Evolutionary conservation across 23 tunicate genomes (phyloP).

Genomic region (Aplidium turbinatum): DNA sequence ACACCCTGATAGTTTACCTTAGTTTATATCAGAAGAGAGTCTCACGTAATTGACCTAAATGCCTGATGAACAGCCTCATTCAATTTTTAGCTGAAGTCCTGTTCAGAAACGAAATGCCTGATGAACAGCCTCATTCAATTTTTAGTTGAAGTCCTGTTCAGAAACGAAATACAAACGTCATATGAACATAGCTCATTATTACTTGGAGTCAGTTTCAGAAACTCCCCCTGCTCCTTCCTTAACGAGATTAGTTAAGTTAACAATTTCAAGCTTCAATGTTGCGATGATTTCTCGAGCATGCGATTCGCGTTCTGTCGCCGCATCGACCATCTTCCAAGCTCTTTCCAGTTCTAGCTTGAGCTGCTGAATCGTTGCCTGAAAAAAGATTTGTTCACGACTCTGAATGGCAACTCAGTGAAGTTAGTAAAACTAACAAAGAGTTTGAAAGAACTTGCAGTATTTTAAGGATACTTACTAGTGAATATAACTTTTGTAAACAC

Average conservation of each 20-base stretch:
- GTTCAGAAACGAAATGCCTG: slow-evolving; percentile 23
- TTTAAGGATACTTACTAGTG: no score
- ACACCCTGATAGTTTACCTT: no score
- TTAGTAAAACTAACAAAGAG: background rate
- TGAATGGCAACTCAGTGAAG: background rate
- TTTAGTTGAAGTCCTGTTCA: no score
- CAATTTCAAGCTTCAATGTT: slow-evolving; percentile 69
- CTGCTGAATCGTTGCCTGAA: slow-evolving; percentile 68
- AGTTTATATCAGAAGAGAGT: no score
- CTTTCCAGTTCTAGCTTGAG: slow-evolving; percentile 81
- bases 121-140: slow-evolving; percentile 41
- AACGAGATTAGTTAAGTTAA: slow-evolving; percentile 76
- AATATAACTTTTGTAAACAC: no score
- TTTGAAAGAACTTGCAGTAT: no score
- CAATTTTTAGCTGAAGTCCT: no score
- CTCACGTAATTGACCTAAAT: no score
- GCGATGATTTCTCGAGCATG: slow-evolving; percentile 79
- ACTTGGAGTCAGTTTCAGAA: slow-evolving; percentile 72
- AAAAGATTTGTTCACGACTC: background rate
- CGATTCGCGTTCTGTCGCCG: slow-evolving; percentile 75
- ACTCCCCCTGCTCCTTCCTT: slow-evolving; percentile 75
- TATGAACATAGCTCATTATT: no score
- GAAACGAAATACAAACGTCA: no score
- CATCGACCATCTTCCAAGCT: slow-evolving; percentile 89
- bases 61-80: no score